phyloP scores from a whole-genome alignment of 1,140 invertebrate genomes.

The Prorops nasuta region DNA sequence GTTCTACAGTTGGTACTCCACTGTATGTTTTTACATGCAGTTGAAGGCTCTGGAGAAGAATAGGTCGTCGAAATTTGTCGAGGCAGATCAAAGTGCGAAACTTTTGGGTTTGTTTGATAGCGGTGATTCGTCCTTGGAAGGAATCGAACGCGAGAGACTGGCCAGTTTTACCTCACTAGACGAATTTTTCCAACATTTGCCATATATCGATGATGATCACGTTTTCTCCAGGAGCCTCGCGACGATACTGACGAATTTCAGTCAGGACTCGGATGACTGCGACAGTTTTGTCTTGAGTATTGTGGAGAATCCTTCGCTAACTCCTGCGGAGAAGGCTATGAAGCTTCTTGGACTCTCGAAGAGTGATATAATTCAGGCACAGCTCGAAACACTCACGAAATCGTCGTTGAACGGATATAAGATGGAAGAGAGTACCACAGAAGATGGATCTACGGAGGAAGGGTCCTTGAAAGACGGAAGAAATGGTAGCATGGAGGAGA shows the following conservation, averaged over 20 bases:
- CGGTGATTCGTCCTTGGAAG: no score
- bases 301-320: conserved; percentile 12
- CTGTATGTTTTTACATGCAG: conserved; percentile 22
- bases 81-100: no score
- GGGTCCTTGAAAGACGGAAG: no score
- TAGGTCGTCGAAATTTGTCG: background rate
- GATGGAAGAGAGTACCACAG: no score
- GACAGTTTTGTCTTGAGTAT: background rate
- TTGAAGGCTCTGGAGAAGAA: conserved; percentile 8
- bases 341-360: conserved; percentile 23
- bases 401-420: no score
- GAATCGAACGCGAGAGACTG: background rate
- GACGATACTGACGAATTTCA: background rate
- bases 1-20: conserved; percentile 29
- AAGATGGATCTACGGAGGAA: no score
- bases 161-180: background rate
- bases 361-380: conserved; percentile 21
- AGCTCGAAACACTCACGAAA: no score
- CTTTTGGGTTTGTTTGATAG: no score
- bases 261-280: background rate
- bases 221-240: background rate
- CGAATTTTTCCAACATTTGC: no score
- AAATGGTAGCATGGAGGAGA: no score
- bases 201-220: no score
- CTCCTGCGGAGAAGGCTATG: conserved; percentile 28